phyloP scores from a whole-genome alignment of 2,888 invertebrate species.

The Spilarctia lutea region DNA sequence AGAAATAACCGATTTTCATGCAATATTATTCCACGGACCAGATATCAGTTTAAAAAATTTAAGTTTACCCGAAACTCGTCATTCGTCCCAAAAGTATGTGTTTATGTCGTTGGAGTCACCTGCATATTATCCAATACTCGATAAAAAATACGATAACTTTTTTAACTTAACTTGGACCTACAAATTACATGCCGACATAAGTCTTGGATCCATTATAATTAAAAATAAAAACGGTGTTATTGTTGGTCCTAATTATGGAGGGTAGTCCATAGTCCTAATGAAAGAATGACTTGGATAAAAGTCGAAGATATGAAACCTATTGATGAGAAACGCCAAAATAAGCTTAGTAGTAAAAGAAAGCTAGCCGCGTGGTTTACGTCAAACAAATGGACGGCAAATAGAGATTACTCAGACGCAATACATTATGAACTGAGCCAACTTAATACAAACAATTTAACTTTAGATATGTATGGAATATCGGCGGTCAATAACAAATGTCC shows the following conservation, averaged over 20 bases:
- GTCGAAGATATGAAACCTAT: slow-evolving; percentile 60
- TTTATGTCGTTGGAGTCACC: slow-evolving; percentile 70
- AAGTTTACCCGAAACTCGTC: slow-evolving; percentile 53
- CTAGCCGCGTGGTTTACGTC: slow-evolving; percentile 67
- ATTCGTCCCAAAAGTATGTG: slow-evolving; percentile 65
- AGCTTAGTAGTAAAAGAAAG: slow-evolving; percentile 54
- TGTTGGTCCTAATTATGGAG: too few relatives aligned
- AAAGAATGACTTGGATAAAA: slow-evolving; percentile 61
- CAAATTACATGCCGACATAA: slow-evolving; percentile 66
- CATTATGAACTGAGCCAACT: slow-evolving; percentile 46
- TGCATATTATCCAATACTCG: slow-evolving; percentile 61
- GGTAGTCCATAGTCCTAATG: too few relatives aligned
- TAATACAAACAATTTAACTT: slow-evolving; percentile 38
- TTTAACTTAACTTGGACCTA: slow-evolving; percentile 78
- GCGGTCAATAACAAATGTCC: slow-evolving; percentile 55
- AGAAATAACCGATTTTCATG: slow-evolving; percentile 67
- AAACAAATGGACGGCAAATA: slow-evolving; percentile 55
- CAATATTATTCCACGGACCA: slow-evolving; percentile 67
- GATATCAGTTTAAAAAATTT: slow-evolving; percentile 47
- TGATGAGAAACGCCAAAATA: slow-evolving; percentile 48
- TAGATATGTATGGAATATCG: slow-evolving; percentile 61
- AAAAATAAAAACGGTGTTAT: slow-evolving; percentile 52
- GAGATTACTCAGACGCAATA: slow-evolving; percentile 43
- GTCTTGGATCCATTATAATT: slow-evolving; percentile 63
- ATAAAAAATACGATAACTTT: slow-evolving; percentile 55